phyloP scores from a whole-genome alignment of 2,888 invertebrate genomes.

The Exephanes ischioxanthus region DNA sequence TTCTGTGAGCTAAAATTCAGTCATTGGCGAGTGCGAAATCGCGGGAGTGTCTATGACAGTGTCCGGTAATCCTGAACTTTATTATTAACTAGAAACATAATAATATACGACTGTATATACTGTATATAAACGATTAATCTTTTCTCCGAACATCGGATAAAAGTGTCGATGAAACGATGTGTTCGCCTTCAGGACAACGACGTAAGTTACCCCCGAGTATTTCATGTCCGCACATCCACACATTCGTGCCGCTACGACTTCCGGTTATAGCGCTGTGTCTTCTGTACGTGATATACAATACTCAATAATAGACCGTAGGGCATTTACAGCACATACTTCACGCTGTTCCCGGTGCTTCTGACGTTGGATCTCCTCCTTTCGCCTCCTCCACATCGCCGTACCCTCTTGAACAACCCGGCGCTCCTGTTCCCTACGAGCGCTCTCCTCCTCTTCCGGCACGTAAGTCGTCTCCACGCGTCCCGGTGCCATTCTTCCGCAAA shows the following conservation, averaged over 20 bases:
- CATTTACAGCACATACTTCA: conserved; percentile 78
- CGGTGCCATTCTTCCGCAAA: conserved; percentile 70
- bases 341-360: conserved; percentile 82
- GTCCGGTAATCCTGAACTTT: background rate
- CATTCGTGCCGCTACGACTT: conserved; percentile 12
- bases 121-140: background rate
- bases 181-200: conserved; percentile 41
- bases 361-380: conserved; percentile 81
- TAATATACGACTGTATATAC: background rate
- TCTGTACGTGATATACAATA: background rate
- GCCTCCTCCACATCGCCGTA: conserved; percentile 79
- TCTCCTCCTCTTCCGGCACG: conserved; percentile 79
- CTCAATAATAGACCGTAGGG: background rate
- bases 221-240: conserved; percentile 1
- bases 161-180: conserved; percentile 9
- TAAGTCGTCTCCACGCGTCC: conserved; percentile 78
- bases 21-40: too few species aligned
- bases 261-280: conserved; percentile 7
- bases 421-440: conserved; percentile 79
- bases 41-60: too few species aligned
- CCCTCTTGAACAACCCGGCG: conserved; percentile 81
- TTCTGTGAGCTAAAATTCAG: too few species aligned
- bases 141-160: background rate
- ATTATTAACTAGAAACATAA: background rate
- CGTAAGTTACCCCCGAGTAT: conserved; percentile 59